Evolutionary conservation across 2,113 vertebrate genomes (phyloP).

Genomic region (Centropristis striata): DNA sequence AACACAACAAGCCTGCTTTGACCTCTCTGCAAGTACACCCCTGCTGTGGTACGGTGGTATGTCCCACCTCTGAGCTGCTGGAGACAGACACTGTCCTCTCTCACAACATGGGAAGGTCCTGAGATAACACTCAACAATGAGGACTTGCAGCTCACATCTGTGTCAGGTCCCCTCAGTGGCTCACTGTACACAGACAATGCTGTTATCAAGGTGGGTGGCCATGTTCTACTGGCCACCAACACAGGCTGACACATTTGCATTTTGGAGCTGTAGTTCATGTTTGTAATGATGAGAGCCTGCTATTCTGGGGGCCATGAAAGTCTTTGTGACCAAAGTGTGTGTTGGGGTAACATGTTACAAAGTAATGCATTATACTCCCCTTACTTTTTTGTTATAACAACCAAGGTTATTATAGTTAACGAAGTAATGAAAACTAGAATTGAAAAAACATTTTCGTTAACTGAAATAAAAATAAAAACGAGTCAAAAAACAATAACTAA

Average conservation of each 20-base stretch:
- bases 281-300: not conserved
- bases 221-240: constrained; percentile 17
- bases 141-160: constrained; percentile 34
- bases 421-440: no score
- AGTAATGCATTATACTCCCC: no score
- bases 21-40: constrained; percentile 25
- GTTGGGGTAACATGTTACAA: no score
- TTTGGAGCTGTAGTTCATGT: not conserved
- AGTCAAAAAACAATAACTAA: no score
- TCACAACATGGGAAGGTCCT: constrained; percentile 51
- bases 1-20: constrained; percentile 11
- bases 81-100: constrained; percentile 39
- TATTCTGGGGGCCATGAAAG: no score
- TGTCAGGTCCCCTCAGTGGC: constrained; percentile 11
- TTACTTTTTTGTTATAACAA: no score
- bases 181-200: not conserved
- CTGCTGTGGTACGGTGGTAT: not conserved
- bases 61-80: constrained; percentile 12
- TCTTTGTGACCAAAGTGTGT: no score
- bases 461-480: no score
- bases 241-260: not conserved
- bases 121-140: constrained; percentile 49
- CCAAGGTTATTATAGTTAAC: no score
- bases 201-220: constrained; percentile 57
- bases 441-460: no score